Conservation (phyloP, 2,888 invertebrate species). For the Teinopalpus imperialis region DNA sequence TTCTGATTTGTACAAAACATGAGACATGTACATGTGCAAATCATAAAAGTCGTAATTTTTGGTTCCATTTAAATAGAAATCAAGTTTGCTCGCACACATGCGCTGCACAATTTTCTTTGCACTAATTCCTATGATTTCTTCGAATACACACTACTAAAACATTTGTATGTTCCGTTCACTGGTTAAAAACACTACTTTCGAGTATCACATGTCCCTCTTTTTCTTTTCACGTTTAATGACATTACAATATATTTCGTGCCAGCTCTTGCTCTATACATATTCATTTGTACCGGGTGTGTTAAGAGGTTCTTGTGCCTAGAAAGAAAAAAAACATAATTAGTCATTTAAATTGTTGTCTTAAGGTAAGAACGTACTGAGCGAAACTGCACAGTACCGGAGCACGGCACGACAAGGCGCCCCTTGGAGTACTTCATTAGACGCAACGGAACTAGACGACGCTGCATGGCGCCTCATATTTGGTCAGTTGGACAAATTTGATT, state of each 20-base stretch:
- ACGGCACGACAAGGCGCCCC: too few species aligned
- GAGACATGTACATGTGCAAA: conserved; percentile 8
- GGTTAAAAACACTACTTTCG: conserved; percentile 63
- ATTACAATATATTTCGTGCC: conserved; percentile 76
- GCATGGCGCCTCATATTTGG: too few species aligned
- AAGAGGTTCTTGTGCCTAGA: conserved; percentile 91
- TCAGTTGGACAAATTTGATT: too few species aligned
- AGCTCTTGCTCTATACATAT: conserved; percentile 84
- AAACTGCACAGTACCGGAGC: too few species aligned
- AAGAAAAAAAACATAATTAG: too few species aligned
- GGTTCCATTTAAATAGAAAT: conserved; percentile 62
- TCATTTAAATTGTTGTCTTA: too few species aligned
- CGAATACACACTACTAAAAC: conserved; percentile 54
- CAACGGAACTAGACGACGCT: too few species aligned
- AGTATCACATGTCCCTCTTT: conserved; percentile 78
- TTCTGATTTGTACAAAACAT: too few species aligned
- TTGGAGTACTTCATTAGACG: too few species aligned
- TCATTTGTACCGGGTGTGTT: conserved; percentile 90
- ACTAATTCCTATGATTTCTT: conserved; percentile 56
- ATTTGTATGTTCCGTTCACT: conserved; percentile 68
- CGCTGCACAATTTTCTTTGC: too few species aligned
- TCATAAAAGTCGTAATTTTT: conserved; percentile 47
- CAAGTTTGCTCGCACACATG: conserved; percentile 60
- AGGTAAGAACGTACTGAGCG: too few species aligned
- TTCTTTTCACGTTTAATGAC: conserved; percentile 77